These are phyloP conservation scores for Capitella teleta DNA, from an alignment of 1,140 invertebrate genomes.

Conservation along the genomic window DNA sequence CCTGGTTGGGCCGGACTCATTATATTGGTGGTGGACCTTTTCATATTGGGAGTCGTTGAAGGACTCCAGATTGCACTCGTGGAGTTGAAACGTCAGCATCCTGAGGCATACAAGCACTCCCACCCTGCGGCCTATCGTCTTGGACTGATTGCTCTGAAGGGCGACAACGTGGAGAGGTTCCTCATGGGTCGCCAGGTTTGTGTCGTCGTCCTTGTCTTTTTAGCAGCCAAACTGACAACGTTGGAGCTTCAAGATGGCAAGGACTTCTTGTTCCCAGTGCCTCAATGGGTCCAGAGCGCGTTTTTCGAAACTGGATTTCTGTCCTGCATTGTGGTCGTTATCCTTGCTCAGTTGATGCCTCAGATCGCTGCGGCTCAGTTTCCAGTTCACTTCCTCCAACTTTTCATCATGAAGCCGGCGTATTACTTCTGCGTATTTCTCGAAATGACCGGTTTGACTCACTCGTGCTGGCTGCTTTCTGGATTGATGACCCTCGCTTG, in stretches of 20 bases:
- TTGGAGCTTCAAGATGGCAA: not conserved
- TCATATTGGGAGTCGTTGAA: not conserved
- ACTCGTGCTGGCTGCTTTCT: not conserved
- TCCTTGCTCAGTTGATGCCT: not conserved
- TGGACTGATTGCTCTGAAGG: not conserved
- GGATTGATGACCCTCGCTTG: not conserved
- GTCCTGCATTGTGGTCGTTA: not conserved
- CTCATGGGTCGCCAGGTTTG: not conserved
- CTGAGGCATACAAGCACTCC: not conserved
- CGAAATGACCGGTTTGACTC: not conserved
- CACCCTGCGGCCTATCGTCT: not conserved
- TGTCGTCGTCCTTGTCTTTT: not conserved
- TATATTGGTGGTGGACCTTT: not conserved
- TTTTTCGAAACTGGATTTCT: not conserved
- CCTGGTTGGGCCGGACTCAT: not conserved
- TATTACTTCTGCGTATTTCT: not conserved
- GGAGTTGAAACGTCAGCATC: constrained; percentile 2
- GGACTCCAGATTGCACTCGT: constrained; percentile 1
- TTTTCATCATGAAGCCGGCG: not conserved
- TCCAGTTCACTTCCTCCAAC: constrained; percentile 3
- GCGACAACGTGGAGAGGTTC: not conserved
- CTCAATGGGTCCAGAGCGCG: not conserved
- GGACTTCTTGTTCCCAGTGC: not conserved
- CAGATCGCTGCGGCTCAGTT: not conserved
- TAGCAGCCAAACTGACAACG: constrained; percentile 1